Conservation (phyloP, 2,888 invertebrate genomes). For the Lochmaea crataegi region DNA sequence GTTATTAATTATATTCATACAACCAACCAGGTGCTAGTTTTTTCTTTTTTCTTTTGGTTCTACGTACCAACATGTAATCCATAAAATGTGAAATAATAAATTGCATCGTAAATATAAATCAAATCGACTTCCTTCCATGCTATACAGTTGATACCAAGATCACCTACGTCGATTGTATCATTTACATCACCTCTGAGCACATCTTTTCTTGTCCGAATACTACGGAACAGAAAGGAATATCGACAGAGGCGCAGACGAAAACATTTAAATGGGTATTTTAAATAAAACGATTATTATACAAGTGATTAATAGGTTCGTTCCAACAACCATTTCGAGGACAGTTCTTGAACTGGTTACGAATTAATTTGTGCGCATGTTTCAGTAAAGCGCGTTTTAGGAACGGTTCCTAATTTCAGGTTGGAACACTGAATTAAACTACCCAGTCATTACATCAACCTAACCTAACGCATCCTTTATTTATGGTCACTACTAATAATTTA, state of each 20-base stretch:
- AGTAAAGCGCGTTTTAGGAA: too few species aligned
- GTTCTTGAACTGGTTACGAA: too few species aligned
- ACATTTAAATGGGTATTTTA: neutral
- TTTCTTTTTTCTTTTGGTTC: neutral
- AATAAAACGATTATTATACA: too few species aligned
- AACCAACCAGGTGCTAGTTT: conserved; percentile 3
- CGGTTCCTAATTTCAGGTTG: too few species aligned
- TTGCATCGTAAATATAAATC: conserved; percentile 19
- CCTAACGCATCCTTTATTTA: too few species aligned
- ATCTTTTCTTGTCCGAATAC: conserved; percentile 7
- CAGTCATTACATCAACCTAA: too few species aligned
- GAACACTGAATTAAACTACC: too few species aligned
- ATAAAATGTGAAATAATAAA: conserved; percentile 24
- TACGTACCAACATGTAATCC: neutral
- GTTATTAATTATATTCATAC: conserved; percentile 5
- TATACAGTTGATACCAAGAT: conserved; percentile 28
- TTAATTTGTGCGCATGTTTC: too few species aligned
- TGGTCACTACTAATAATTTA: too few species aligned
- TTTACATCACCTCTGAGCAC: conserved; percentile 33
- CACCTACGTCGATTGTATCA: conserved; percentile 31
- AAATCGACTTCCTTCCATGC: conserved; percentile 24
- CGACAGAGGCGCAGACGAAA: neutral
- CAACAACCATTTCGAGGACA: too few species aligned
- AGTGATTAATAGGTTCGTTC: too few species aligned
- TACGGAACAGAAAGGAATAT: neutral